Conservation (phyloP, 2,888 invertebrate species). For the Trisateles emortualis region DNA sequence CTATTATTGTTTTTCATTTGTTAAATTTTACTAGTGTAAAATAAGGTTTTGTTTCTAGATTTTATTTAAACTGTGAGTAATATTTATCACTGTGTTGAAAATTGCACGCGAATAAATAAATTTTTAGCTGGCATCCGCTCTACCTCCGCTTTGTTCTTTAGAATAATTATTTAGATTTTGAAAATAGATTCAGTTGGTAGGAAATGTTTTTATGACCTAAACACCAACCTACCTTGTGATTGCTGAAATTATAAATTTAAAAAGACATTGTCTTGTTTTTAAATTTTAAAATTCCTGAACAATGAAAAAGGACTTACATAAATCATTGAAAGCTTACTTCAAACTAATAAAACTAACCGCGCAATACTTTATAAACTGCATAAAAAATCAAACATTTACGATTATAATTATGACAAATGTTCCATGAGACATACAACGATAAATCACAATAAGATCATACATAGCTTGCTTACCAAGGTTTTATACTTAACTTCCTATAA, state of each 20-base stretch:
- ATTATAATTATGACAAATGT: constrained; percentile 62
- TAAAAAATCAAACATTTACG: constrained; percentile 25
- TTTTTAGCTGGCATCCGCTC: constrained; percentile 25
- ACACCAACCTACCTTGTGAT: too few species aligned
- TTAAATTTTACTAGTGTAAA: not conserved
- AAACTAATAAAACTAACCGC: not conserved
- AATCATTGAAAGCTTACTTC: not conserved
- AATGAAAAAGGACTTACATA: not conserved
- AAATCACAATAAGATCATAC: constrained; percentile 67
- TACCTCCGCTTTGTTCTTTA: not conserved
- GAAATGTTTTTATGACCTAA: too few species aligned
- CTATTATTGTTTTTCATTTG: constrained; percentile 4
- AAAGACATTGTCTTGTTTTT: not conserved
- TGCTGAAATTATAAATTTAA: not conserved
- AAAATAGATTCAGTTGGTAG: not conserved
- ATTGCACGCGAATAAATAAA: constrained; percentile 37
- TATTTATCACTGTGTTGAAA: constrained; percentile 29
- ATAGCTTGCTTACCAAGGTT: constrained; percentile 65
- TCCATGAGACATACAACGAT: constrained; percentile 51
- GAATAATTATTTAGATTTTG: not conserved
- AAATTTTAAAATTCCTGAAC: not conserved
- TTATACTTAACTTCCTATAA: constrained; percentile 68
- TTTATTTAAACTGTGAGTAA: constrained; percentile 16
- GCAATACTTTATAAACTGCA: constrained; percentile 1
- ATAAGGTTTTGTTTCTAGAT: constrained; percentile 9